phyloP scores from a whole-genome alignment of 2,797 vertebrate genomes.

The Podarcis lilfordi region DNA sequence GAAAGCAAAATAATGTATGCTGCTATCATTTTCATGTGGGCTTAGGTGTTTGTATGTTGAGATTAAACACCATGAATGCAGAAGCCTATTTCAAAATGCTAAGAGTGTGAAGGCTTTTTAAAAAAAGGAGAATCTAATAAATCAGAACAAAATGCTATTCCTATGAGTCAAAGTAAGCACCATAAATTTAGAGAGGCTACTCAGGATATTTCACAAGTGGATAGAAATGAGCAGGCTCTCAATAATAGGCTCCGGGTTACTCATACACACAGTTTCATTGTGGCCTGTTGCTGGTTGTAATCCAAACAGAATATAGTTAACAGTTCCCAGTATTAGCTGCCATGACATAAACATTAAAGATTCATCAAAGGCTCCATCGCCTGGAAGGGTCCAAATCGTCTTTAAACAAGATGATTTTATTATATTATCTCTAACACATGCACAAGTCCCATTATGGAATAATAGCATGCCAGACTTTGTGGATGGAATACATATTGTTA shows the following conservation, averaged over 20 bases:
- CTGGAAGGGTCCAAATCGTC: not conserved
- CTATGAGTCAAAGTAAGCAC: slow-evolving; percentile 47
- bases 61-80: slow-evolving; percentile 26
- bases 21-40: slow-evolving; percentile 15
- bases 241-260: not conserved
- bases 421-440: not conserved
- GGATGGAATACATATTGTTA: not conserved
- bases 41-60: not conserved
- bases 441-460: slow-evolving; percentile 1
- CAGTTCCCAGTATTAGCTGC: slow-evolving; percentile 2
- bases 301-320: not conserved
- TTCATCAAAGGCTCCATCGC: not conserved
- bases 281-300: slow-evolving; percentile 36
- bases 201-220: not conserved
- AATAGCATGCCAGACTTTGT: not conserved
- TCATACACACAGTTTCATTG: not conserved
- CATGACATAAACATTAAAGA: not conserved
- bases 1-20: slow-evolving; percentile 7
- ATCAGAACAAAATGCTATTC: slow-evolving; percentile 31
- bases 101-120: slow-evolving; percentile 28
- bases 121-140: slow-evolving; percentile 47
- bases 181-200: slow-evolving; percentile 28
- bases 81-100: slow-evolving; percentile 30
- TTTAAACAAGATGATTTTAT: slow-evolving; percentile 18
- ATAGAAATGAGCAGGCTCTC: slow-evolving; percentile 41